phyloP scores from a whole-genome alignment of 1,140 invertebrate genomes.

The Solenopsis invicta region DNA sequence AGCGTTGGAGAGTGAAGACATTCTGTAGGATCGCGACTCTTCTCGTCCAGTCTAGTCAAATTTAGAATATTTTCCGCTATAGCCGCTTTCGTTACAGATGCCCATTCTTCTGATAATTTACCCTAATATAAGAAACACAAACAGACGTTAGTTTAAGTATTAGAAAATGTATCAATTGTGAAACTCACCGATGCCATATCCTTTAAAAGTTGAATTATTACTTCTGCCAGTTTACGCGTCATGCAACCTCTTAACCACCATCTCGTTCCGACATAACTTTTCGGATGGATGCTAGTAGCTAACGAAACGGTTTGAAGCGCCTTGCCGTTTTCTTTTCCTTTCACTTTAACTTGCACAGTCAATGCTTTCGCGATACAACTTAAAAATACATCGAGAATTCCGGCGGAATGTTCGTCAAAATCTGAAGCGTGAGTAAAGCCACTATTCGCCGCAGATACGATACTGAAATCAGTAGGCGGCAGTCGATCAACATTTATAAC shows the following conservation, averaged over 20 bases:
- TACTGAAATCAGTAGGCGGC: slow-evolving; percentile 93
- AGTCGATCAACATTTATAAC: slow-evolving; percentile 90
- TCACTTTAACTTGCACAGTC: slow-evolving; percentile 95
- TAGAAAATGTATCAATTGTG: slow-evolving; percentile 34
- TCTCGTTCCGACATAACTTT: slow-evolving; percentile 88
- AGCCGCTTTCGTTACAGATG: slow-evolving; percentile 94
- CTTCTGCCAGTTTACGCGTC: slow-evolving; percentile 94
- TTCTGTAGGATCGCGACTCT: slow-evolving; percentile 90
- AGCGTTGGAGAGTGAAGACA: slow-evolving; percentile 94
- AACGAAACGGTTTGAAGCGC: slow-evolving; percentile 89
- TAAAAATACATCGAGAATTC: slow-evolving; percentile 94
- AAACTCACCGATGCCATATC: slow-evolving; percentile 96
- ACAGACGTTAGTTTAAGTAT: not conserved
- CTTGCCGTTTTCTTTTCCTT: slow-evolving; percentile 90
- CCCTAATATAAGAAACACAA: slow-evolving; percentile 89
- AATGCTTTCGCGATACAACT: slow-evolving; percentile 95
- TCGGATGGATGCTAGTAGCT: slow-evolving; percentile 88
- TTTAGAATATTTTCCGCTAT: slow-evolving; percentile 96
- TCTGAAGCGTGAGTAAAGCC: slow-evolving; percentile 86
- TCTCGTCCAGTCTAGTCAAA: slow-evolving; percentile 93
- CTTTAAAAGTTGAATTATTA: slow-evolving; percentile 94
- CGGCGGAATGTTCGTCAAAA: slow-evolving; percentile 90
- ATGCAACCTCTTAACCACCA: slow-evolving; percentile 97
- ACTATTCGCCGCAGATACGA: slow-evolving; percentile 87
- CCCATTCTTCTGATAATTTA: slow-evolving; percentile 95